These are phyloP conservation scores for Sylvia atricapilla DNA, from an alignment of 2,113 vertebrate species.

Conservation along the genomic window DNA sequence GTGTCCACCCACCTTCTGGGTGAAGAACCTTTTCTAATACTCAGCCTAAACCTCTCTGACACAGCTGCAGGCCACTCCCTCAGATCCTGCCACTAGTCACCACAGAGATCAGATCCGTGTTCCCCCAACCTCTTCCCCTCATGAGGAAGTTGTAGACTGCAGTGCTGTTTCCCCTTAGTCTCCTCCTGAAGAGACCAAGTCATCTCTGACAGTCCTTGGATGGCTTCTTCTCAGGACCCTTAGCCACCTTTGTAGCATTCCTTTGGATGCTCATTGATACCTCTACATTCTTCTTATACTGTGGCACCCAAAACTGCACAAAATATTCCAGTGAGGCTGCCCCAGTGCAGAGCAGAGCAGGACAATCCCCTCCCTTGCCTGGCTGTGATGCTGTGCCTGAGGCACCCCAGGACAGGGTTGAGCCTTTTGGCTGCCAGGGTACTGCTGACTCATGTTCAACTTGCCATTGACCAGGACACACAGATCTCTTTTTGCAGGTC, in stretches of 20 bases:
- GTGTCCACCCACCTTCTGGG: background rate
- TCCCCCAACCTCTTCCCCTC: background rate
- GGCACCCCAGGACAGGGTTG: accelerated
- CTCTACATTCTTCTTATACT: background rate
- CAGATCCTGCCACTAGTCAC: background rate
- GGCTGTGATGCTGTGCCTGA: accelerated
- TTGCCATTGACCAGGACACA: background rate
- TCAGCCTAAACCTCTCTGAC: background rate
- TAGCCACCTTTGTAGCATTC: background rate
- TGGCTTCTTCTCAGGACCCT: background rate
- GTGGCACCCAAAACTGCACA: background rate
- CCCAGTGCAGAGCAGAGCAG: accelerated
- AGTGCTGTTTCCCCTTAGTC: background rate
- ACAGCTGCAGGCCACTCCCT: background rate
- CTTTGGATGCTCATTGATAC: background rate
- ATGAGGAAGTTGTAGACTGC: background rate
- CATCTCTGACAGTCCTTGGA: background rate
- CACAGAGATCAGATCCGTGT: background rate
- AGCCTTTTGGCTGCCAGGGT: background rate
- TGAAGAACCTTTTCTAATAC: background rate
- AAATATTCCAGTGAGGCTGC: accelerated
- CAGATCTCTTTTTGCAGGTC: background rate
- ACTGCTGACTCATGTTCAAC: background rate
- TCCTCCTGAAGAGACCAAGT: background rate
- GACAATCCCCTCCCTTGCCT: background rate